Evolutionary conservation across 2,797 vertebrate species (phyloP).

Genomic region (Natrix natrix): DNA sequence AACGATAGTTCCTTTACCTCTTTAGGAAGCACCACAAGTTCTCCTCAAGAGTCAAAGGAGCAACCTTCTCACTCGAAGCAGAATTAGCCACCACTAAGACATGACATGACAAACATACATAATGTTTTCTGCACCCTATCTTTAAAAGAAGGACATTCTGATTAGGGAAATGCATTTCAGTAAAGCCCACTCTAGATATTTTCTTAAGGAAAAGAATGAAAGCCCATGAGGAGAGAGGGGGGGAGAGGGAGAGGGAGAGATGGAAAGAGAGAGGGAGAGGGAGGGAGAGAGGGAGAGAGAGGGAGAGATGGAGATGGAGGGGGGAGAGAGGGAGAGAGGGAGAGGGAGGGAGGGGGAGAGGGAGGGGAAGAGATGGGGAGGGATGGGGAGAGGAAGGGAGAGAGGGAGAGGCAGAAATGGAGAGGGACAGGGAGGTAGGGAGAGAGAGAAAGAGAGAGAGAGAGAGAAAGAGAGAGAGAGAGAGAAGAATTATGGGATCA

Average conservation of each 20-base stretch:
- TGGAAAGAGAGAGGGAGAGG: too few relatives aligned
- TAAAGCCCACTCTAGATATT: background rate
- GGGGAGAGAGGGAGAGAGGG: too few relatives aligned
- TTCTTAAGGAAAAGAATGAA: background rate
- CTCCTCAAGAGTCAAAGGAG: background rate
- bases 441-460: too few relatives aligned
- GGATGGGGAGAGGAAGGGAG: too few relatives aligned
- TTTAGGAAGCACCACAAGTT: background rate
- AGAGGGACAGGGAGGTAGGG: too few relatives aligned
- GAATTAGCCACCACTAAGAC: background rate
- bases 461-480: too few relatives aligned
- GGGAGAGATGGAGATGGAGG: too few relatives aligned
- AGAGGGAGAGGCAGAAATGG: background rate
- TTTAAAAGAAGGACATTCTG: background rate
- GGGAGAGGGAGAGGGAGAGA: too few relatives aligned
- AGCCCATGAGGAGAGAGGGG: background rate
- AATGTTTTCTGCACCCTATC: background rate
- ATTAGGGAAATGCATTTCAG: background rate
- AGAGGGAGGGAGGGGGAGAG: too few relatives aligned
- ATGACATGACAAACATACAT: background rate
- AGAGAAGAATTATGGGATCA: background rate
- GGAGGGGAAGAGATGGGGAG: background rate
- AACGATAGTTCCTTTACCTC: background rate
- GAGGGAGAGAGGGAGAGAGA: too few relatives aligned
- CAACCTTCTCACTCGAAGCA: background rate